These are phyloP conservation scores for Propithecus deckenii DNA, from an alignment of 2,797 vertebrate genomes.

Conservation along the genomic window DNA sequence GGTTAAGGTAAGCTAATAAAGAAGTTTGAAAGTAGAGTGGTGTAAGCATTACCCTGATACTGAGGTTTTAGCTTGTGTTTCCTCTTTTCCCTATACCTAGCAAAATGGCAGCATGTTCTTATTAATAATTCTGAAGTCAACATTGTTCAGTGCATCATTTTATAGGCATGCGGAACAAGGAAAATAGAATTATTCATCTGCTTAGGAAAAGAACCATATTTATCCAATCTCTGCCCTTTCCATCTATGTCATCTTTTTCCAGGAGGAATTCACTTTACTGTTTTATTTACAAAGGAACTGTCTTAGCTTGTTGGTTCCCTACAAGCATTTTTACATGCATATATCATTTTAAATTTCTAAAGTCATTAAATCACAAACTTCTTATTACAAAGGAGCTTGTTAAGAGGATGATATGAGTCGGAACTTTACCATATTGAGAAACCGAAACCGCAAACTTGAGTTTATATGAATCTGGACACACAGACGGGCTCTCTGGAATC, in stretches of 20 bases:
- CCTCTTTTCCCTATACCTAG: not conserved
- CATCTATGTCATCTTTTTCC: not conserved
- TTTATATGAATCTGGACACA: conserved; percentile 39
- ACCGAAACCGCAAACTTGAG: conserved; percentile 6
- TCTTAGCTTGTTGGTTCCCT: conserved; percentile 38
- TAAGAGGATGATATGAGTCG: conserved; percentile 23
- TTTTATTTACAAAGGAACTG: not conserved
- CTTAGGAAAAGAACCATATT: not conserved
- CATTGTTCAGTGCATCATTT: not conserved
- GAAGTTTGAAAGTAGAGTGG: not conserved
- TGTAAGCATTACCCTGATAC: not conserved
- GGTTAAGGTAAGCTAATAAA: not conserved
- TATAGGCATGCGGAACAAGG: not conserved
- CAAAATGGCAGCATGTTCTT: not conserved
- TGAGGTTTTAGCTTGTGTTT: not conserved
- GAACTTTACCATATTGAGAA: conserved; percentile 34
- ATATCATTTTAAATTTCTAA: conserved; percentile 34
- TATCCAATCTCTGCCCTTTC: not conserved
- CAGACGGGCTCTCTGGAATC: not conserved
- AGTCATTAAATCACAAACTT: conserved; percentile 41
- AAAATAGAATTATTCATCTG: not conserved
- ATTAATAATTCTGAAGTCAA: conserved; percentile 2
- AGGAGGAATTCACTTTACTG: not conserved
- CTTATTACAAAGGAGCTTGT: conserved; percentile 40
- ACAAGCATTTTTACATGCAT: conserved; percentile 2